Evolutionary conservation across 1,140 invertebrate species (phyloP).

Genomic region (Tetramorium alpestre): DNA sequence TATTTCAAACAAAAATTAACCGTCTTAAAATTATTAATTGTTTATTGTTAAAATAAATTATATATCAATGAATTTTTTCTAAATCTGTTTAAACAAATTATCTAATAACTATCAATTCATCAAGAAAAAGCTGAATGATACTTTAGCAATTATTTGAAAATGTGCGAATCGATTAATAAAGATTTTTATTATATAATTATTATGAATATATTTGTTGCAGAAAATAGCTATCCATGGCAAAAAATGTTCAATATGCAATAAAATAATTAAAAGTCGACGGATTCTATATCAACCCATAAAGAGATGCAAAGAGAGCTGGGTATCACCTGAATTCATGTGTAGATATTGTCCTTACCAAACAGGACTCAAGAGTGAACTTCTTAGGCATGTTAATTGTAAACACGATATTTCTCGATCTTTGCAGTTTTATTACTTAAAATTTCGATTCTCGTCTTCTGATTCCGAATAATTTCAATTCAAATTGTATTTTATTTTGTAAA

Average conservation of each 20-base stretch:
- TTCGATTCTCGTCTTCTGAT: neutral
- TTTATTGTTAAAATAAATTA: neutral
- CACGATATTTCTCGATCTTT: neutral
- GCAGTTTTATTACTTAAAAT: conserved; percentile 14
- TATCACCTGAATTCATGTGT: neutral
- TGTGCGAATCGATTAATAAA: neutral
- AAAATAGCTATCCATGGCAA: neutral
- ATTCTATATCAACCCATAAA: neutral
- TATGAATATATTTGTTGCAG: conserved; percentile 40
- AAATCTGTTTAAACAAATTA: neutral
- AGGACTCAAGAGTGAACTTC: neutral
- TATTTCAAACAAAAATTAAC: neutral
- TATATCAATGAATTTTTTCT: neutral
- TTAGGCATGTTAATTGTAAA: neutral
- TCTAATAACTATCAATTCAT: neutral
- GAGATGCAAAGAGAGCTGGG: conserved; percentile 4
- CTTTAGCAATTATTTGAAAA: neutral
- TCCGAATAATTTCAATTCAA: neutral
- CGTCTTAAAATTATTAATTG: neutral
- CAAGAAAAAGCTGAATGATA: neutral
- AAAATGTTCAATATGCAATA: neutral
- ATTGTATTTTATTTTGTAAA: neutral
- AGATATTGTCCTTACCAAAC: neutral
- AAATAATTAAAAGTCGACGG: neutral
- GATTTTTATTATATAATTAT: conserved; percentile 5